Conservation (phyloP, 2,888 invertebrate species). For the Calephelis perditalis region DNA sequence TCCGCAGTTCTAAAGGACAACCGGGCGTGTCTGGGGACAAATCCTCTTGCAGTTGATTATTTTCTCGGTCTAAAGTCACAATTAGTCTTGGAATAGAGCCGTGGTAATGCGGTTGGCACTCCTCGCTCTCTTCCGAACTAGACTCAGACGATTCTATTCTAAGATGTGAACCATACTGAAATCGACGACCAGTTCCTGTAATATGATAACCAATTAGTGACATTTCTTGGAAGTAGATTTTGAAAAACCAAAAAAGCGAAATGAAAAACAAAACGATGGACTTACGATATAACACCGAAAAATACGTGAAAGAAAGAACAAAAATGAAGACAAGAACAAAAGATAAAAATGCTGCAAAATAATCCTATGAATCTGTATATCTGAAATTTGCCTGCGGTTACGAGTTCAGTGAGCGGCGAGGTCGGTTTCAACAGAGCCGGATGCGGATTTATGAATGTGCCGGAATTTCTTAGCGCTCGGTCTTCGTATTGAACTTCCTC, state of each 20-base stretch:
- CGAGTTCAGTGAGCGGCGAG: constrained; percentile 67
- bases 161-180: constrained; percentile 46
- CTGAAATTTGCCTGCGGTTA: constrained; percentile 61
- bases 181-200: constrained; percentile 61
- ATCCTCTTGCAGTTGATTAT: constrained; percentile 57
- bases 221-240: constrained; percentile 6
- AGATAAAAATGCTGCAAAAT: constrained; percentile 22
- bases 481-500: constrained; percentile 55
- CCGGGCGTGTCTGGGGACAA: constrained; percentile 62
- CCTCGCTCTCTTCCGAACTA: constrained; percentile 63
- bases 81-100: constrained; percentile 66
- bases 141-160: constrained; percentile 64
- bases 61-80: constrained; percentile 62
- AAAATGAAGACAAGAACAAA: constrained; percentile 21
- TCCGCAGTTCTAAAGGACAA: constrained; percentile 51
- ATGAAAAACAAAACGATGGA: constrained; percentile 20
- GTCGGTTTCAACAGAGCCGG: constrained; percentile 60
- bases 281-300: constrained; percentile 16
- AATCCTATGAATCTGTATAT: constrained; percentile 18
- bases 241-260: constrained; percentile 21
- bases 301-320: constrained; percentile 2
- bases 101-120: constrained; percentile 53
- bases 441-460: constrained; percentile 65
- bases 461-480: constrained; percentile 61
- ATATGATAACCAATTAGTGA: constrained; percentile 39